Conservation (phyloP, 1,140 invertebrate species). For the Drosophila bocki region DNA sequence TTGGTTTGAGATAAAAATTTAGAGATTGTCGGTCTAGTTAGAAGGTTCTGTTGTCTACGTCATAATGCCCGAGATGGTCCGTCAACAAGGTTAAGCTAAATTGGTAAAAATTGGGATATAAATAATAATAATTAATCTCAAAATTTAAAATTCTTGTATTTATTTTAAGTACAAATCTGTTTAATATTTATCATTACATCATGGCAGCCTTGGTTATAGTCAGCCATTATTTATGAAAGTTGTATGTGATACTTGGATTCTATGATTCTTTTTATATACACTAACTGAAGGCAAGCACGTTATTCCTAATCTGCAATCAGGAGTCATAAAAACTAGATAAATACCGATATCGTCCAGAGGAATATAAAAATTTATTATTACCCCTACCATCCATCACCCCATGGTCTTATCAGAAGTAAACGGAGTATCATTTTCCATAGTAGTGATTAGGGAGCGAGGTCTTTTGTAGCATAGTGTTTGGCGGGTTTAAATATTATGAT, state of each 20-base stretch:
- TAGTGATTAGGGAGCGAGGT: not conserved
- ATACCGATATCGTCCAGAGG: slow-evolving; percentile 3
- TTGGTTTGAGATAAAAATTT: too few species aligned
- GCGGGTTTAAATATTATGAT: not conserved
- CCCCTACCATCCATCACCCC: not conserved
- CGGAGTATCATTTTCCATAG: not conserved
- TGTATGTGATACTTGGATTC: not conserved
- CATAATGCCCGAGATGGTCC: too few species aligned
- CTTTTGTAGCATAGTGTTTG: not conserved
- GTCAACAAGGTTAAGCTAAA: too few species aligned
- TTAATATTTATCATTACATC: not conserved
- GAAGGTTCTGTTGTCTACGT: too few species aligned
- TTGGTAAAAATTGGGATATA: too few species aligned
- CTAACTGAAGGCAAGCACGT: slow-evolving; percentile 3
- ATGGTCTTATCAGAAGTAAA: not conserved
- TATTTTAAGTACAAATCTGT: not conserved
- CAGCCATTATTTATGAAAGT: not conserved
- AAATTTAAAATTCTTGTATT: too few species aligned
- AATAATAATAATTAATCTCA: too few species aligned
- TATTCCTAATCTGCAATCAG: slow-evolving; percentile 3
- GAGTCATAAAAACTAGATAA: slow-evolving; percentile 9
- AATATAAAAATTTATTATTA: slow-evolving; percentile 4
- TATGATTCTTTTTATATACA: not conserved
- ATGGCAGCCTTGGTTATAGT: not conserved
- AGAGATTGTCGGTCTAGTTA: too few species aligned